Evolutionary conservation across 2,888 invertebrate species (phyloP).

Genomic region (Boloria euphrosyne): DNA sequence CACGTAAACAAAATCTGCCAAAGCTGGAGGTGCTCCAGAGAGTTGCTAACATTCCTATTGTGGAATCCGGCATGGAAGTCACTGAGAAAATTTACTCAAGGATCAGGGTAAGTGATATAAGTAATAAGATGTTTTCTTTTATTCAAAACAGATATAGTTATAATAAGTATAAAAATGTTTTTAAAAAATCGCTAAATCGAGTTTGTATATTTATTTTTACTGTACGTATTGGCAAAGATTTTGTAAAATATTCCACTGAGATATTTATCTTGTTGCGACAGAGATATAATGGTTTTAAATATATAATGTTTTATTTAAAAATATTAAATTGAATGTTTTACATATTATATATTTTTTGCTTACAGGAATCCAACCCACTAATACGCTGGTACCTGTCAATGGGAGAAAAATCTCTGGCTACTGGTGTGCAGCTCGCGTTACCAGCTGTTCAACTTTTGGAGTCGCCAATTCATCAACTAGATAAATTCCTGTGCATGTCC

Average conservation of each 20-base stretch:
- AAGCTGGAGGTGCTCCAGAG: conserved; percentile 88
- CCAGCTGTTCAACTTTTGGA: conserved; percentile 89
- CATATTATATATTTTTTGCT: conserved; percentile 16
- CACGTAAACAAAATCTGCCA: conserved; percentile 63
- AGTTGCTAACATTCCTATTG: conserved; percentile 90
- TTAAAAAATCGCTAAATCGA: too few species aligned
- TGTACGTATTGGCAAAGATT: too few species aligned
- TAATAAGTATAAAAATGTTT: too few species aligned
- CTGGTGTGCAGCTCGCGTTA: conserved; percentile 87
- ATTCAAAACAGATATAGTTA: too few species aligned
- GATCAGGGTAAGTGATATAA: conserved; percentile 84
- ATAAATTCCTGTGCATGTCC: conserved; percentile 90
- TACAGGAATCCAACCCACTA: conserved; percentile 86
- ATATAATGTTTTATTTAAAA: too few species aligned
- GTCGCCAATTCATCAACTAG: conserved; percentile 87
- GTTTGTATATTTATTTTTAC: too few species aligned
- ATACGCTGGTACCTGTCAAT: conserved; percentile 89
- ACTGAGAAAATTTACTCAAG: conserved; percentile 88
- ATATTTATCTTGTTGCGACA: too few species aligned
- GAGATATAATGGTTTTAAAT: too few species aligned
- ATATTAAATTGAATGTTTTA: neutral
- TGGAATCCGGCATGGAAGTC: conserved; percentile 89
- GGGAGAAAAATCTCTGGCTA: conserved; percentile 88
- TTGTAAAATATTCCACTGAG: too few species aligned
- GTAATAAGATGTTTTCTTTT: too few species aligned